A percentile compares a stretch with the other conserved stretches of the same genome.
Conservation (phyloP, 2,888 invertebrate species). For the Brachyptera risi region DNA sequence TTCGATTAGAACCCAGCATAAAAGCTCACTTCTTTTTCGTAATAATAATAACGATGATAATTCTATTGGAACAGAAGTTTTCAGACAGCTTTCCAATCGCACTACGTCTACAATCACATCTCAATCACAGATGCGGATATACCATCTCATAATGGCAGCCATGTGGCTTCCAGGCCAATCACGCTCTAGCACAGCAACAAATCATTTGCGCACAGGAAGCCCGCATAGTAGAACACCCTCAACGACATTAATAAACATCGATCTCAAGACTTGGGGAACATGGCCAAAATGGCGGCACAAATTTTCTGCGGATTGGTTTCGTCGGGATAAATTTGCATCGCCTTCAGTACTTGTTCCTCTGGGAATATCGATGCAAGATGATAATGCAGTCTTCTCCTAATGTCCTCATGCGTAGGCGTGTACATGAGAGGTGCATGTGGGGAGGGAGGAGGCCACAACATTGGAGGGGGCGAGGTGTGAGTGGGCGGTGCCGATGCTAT, state of each 20-base stretch:
- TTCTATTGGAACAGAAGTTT: no score
- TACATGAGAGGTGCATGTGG: conserved; percentile 43
- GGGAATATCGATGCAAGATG: conserved; percentile 91
- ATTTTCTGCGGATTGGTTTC: conserved; percentile 87
- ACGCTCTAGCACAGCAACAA: not conserved
- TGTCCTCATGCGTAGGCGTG: conserved; percentile 52
- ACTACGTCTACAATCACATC: no score
- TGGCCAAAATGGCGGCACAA: conserved; percentile 77
- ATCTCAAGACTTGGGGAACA: conserved; percentile 56
- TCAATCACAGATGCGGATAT: no score
- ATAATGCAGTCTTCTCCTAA: conserved; percentile 73
- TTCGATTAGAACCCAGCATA: no score
- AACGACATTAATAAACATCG: no score
- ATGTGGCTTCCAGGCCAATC: not conserved
- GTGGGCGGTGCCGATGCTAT: conserved; percentile 62
- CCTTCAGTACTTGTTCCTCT: conserved; percentile 81
- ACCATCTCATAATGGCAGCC: no score
- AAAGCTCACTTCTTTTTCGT: no score
- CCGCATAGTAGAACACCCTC: not conserved
- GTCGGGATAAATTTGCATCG: conserved; percentile 83
- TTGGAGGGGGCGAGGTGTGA: conserved; percentile 43
- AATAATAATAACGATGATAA: no score
- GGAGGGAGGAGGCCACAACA: conserved; percentile 32
- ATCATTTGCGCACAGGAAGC: not conserved
- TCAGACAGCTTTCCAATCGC: no score